A percentile compares a stretch with the other conserved stretches of the same genome.
Conservation (phyloP, 2,113 vertebrate genomes). For the Siphamia tubifer region DNA sequence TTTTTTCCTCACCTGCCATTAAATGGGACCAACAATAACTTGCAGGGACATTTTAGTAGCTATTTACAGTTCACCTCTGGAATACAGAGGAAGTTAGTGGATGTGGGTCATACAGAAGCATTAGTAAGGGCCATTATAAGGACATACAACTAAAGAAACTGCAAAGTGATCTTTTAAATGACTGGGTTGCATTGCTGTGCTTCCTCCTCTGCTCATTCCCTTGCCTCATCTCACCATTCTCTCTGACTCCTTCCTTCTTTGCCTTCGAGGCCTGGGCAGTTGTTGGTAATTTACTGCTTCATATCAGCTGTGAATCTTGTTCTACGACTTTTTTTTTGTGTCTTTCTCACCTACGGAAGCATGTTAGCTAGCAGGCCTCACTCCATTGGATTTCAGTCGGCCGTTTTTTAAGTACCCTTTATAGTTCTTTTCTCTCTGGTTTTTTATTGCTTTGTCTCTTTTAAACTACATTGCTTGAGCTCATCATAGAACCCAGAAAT, state of each 20-base stretch:
- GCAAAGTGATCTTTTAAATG: constrained; percentile 14
- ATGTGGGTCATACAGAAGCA: neutral
- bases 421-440: constrained; percentile 57
- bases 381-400: constrained; percentile 51
- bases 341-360: constrained; percentile 39
- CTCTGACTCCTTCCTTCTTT: neutral
- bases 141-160: neutral
- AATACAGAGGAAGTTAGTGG: neutral
- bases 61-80: constrained; percentile 7
- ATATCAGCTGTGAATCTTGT: constrained; percentile 45
- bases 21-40: constrained; percentile 11
- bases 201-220: neutral
- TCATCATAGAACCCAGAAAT: constrained; percentile 27
- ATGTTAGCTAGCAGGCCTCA: constrained; percentile 23
- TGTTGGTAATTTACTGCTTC: constrained; percentile 56
- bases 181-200: constrained; percentile 33
- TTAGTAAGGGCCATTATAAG: neutral
- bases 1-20: constrained; percentile 20
- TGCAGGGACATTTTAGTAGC: neutral
- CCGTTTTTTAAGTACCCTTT: constrained; percentile 21
- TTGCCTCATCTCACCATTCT: constrained; percentile 25
- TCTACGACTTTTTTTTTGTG: constrained; percentile 41
- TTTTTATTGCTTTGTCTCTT: constrained; percentile 20
- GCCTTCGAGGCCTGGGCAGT: constrained; percentile 4
- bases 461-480: constrained; percentile 22